These are phyloP conservation scores for Setophaga petechia DNA, from an alignment of 2,113 vertebrate species.

Conservation along the genomic window DNA sequence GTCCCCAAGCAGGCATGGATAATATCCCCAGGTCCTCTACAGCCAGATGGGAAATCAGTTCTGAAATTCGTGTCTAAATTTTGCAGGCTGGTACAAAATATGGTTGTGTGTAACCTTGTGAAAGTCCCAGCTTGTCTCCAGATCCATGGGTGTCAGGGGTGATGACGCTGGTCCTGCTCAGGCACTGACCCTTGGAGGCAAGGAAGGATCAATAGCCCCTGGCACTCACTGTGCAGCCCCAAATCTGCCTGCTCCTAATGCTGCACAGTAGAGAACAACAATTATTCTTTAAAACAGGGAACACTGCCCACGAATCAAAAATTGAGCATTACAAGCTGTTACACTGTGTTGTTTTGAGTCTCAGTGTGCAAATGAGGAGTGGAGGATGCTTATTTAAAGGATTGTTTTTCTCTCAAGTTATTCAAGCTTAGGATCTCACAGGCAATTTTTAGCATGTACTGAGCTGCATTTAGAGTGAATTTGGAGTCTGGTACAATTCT, in stretches of 20 bases:
- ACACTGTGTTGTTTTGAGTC: not conserved
- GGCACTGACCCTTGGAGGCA: not conserved
- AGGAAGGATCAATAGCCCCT: accelerated
- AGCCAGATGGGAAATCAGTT: not conserved
- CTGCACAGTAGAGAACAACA: not conserved
- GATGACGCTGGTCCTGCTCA: accelerated
- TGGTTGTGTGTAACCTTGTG: not conserved
- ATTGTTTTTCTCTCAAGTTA: not conserved
- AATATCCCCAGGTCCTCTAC: not conserved
- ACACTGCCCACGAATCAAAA: not conserved
- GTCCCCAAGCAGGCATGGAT: accelerated
- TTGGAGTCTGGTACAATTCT: not conserved
- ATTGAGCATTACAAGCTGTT: not conserved
- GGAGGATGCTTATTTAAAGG: not conserved
- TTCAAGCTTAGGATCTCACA: not conserved
- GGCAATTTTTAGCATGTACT: not conserved
- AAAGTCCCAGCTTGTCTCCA: not conserved
- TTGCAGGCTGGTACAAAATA: not conserved
- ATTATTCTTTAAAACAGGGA: not conserved
- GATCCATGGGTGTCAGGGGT: not conserved
- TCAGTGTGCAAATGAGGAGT: not conserved
- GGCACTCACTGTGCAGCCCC: not conserved
- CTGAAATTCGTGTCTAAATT: not conserved
- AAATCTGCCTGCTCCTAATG: not conserved
- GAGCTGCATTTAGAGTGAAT: not conserved